Evolutionary conservation across 2,113 vertebrate species (phyloP), one percentile per base, ranked within the genome.

Genomic region (Chelonoidis abingdonii): DNA sequence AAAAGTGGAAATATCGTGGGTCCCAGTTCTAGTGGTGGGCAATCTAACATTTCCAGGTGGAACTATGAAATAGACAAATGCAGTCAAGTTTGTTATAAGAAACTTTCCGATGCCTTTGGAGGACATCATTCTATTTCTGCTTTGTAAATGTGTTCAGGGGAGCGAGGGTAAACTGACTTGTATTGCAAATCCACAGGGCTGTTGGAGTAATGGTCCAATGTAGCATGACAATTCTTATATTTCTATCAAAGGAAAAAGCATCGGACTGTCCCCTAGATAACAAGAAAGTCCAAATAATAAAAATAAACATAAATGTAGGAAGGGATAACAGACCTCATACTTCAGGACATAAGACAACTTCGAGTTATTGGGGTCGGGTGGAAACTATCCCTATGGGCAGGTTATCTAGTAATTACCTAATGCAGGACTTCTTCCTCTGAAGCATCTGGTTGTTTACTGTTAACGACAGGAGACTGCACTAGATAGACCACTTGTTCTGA

Each of bases 361-460:
- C 38, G 10, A 49, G 5, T 1, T 52, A 54, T 24, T 0, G 0
- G 25, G 27, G 16, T 4, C 2, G 52, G 35, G 53, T 49, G 3
- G 14, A 56, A 62, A 5, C 3, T 75, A 83, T 78, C 53, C 3
- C 47, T 53, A 65, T 38, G 35, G 22, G 1, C 2, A 1, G 3
- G 35, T 12, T 6, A 13, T 8, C 21, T 2, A 4, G 0, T 0
- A 10, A 49, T 6, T 59, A 17, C 25, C 25, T 2, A 0, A 0
- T 2, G 5, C 0, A 54, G 25, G 4, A 4, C 93, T 89, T 78
- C 8, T 38, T 80, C 27, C 21, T 21, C 65, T 78, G 17, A 78
- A 31, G 9, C 2, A 1, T 25, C 3, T 72, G 5, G 2, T 1
- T 79, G 14, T 2, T 22, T 65, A 0, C 6, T 25, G 35, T 13